Percentiles rank a stretch among this genome's conserved stretches.
Evolutionary conservation across 2,113 vertebrate species (phyloP).

Genomic region (Campylomormyrus tamandua): DNA sequence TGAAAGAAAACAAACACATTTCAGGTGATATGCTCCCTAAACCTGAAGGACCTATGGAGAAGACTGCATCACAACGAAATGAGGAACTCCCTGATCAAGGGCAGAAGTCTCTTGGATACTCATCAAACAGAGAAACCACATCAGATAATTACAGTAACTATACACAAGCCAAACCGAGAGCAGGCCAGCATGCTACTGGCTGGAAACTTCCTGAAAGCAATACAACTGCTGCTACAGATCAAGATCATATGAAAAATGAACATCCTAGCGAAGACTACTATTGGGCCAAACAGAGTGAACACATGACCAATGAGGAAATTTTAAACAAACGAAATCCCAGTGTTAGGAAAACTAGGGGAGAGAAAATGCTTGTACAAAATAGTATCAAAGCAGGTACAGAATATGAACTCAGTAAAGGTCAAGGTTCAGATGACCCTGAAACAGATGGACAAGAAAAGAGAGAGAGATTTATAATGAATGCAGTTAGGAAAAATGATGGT

Average conservation of each 20-base stretch:
- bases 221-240: not conserved
- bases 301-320: not conserved
- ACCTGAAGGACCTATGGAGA: slow-evolving; percentile 16
- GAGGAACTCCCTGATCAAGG: not conserved
- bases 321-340: not conserved
- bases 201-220: not conserved
- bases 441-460: not conserved
- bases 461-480: not conserved
- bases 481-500: not conserved
- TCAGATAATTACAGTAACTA: not conserved
- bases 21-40: not conserved
- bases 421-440: not conserved
- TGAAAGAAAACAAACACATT: not conserved
- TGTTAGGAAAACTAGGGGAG: not conserved
- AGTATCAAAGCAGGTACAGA: not conserved
- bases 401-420: not conserved
- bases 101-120: not conserved
- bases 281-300: not conserved
- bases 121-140: slow-evolving; percentile 25
- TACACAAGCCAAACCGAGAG: not conserved
- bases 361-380: not conserved
- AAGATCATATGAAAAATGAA: not conserved
- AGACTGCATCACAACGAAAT: not conserved
- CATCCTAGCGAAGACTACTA: not conserved
- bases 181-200: not conserved